These are phyloP conservation scores for Pithys albifrons DNA, from an alignment of 2,113 vertebrate genomes.

Conservation along the genomic window DNA sequence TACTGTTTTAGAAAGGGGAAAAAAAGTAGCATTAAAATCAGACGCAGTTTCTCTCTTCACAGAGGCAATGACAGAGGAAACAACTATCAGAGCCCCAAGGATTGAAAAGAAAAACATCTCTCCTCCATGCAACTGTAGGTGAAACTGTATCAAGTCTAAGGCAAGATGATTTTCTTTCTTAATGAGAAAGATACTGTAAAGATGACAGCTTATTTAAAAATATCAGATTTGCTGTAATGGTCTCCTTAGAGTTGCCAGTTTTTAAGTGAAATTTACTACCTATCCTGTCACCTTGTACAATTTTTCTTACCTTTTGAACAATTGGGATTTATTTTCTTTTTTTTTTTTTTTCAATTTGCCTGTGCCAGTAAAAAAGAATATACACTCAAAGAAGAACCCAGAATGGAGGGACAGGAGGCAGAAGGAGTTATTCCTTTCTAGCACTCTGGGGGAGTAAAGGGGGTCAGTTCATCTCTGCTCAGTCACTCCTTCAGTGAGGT, in stretches of 20 bases:
- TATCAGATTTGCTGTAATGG: neutral
- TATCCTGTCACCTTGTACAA: neutral
- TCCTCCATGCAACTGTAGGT: neutral
- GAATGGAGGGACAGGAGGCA: neutral
- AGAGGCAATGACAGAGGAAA: neutral
- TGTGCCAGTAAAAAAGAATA: neutral
- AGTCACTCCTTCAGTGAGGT: neutral
- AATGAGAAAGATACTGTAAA: neutral
- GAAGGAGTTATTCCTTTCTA: neutral
- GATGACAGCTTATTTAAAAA: slow-evolving; percentile 22
- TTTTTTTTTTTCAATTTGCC: neutral
- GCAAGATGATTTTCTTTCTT: neutral
- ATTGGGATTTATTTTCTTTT: neutral
- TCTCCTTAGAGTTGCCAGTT: neutral
- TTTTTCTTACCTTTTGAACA: neutral
- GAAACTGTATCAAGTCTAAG: neutral
- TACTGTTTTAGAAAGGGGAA: neutral
- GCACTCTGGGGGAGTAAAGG: neutral
- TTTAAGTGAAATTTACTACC: neutral
- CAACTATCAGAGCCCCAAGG: neutral
- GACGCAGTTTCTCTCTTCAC: neutral
- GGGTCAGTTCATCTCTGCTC: accelerated
- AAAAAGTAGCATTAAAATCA: neutral
- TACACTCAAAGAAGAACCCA: neutral
- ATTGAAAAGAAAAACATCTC: neutral